Evolutionary conservation across 2,888 invertebrate species (phyloP), one percentile per base, ranked within the genome.

Genomic region (Rhimphoctona megacephalus): DNA sequence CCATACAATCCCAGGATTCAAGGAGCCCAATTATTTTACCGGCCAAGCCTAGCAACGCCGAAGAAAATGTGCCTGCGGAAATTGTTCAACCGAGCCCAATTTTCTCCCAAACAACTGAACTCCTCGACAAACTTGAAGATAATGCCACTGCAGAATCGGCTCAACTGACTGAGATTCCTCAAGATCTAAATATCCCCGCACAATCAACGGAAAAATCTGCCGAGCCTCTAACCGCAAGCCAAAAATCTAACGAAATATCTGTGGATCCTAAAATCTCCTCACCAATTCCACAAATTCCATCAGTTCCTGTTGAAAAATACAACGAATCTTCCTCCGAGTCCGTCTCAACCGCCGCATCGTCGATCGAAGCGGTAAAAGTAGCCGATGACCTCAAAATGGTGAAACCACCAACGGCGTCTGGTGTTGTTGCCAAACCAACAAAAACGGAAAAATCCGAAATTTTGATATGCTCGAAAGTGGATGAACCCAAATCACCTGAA

Each of bases 41-140:
- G 39, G 43, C 69, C 11, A 22, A 25, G 33, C 39, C 54, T 69
- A 79, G 85, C 87, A 61, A 85, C 88, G 82, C 66, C 85, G 43
- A 30, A 61, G 84, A 81, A 67, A 54, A 67, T n/a, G 67, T 22
- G 39, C n/a, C 39, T 67, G 19, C 11, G 4, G 39, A 67, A 39
- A 11, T n/a, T 30, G 61, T 17, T 61, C 61, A 30, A 30, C 17
- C 61, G 61, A 61, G 2, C 17, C 30, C 30, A 57, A 57, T 14
- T 25, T 25, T 14, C 17, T 0, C 61, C 30, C 30, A 14, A 61
- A 30, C 30, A 6, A 61, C 61, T 11, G 30, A 30, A 61, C n/a
- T 0, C n/a, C 67, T 9, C 39, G 67, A 67, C 11, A 66, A 36
- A 9, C 36, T 36, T 19, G n/a, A 66, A 9, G 19, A 36, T 25